Base-by-base conservation (phyloP, 2,113 vertebrate genomes). In the Ondatra zibethicus region DNA sequence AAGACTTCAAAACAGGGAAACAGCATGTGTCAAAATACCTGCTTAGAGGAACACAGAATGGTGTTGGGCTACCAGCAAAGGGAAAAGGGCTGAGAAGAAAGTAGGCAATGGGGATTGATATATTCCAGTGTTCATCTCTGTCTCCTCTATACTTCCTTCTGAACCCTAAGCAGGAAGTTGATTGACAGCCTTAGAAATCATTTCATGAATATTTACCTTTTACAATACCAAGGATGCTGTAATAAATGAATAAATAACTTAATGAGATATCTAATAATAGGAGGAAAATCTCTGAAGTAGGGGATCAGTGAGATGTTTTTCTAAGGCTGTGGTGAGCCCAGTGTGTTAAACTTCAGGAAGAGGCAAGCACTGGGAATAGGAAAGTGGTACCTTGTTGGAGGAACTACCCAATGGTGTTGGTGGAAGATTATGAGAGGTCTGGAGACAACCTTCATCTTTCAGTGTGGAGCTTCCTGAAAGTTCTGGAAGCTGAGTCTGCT, bases 401-500 rank as follows among this genome's bases (percentile, higher is more conserved):
- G 72, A 80, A 58, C 5, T 80, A 25, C 21, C 9, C 45, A 33
- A 25, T 33, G 55, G 7, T 11, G 0, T 21, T 50, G 68, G 1
- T 86, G 39, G n/a, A 82, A 61, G 31, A 21, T 17, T 29, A 8
- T 10, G 47, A 39, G 45, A 23, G 16, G 50, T 77, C 75, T 72
- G n/a, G 5, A 4, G 16, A 63, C 1, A 5, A 50, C 13, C 3
- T 8, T 13, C 10, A 8, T 27, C 11, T 61, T 72, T 25, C 4
- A 3, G 2, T n/a, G 13, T 7, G 23, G 13, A 5, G 6, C 0
- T 25, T n/a, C 0, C 12, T 29, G 55, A 75, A 3, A 4, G 7
- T 85, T 50, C 65, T 85, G 36, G 65, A 88, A 25, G 12, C 55
- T 55, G 42, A 14, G 3, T 33, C 36, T 31, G 39, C 33, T n/a